Percentiles rank a stretch among this genome's conserved stretches.
Conservation (phyloP, 1,140 invertebrate genomes). For the Parasteatoda tepidariorum region DNA sequence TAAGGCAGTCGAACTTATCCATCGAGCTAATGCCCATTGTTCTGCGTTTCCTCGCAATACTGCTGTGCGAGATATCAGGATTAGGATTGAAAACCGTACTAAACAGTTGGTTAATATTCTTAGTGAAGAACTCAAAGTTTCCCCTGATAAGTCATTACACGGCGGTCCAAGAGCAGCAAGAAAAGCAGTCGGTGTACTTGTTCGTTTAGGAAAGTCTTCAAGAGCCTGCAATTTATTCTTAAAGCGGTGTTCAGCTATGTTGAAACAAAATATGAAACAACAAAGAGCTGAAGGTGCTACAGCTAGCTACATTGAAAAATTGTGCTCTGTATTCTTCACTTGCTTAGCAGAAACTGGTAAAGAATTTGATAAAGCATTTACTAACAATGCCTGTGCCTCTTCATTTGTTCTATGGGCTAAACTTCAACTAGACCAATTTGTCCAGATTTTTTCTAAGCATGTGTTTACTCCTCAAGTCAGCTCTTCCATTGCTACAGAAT, state of each 20-base stretch:
- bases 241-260: slow-evolving; percentile 82
- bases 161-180: slow-evolving; percentile 91
- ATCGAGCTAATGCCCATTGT: slow-evolving; percentile 72
- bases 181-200: slow-evolving; percentile 86
- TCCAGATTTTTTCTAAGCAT: slow-evolving; percentile 87
- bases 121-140: slow-evolving; percentile 87
- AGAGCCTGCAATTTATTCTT: slow-evolving; percentile 87
- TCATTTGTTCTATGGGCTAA: slow-evolving; percentile 93
- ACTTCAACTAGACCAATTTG: slow-evolving; percentile 83
- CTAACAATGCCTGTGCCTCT: slow-evolving; percentile 70
- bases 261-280: slow-evolving; percentile 85
- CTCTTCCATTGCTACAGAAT: slow-evolving; percentile 85
- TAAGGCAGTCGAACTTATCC: slow-evolving; percentile 85
- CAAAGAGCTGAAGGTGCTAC: slow-evolving; percentile 90
- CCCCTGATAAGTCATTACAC: slow-evolving; percentile 88
- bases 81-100: slow-evolving; percentile 79
- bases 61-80: slow-evolving; percentile 56
- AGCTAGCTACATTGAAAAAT: slow-evolving; percentile 83
- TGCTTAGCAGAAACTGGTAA: slow-evolving; percentile 86
- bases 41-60: slow-evolving; percentile 62
- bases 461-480: slow-evolving; percentile 91
- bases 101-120: slow-evolving; percentile 85
- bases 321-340: slow-evolving; percentile 88
- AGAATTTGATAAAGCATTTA: slow-evolving; percentile 87
- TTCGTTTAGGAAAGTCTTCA: slow-evolving; percentile 80